Base-by-base conservation (phyloP, 2,888 invertebrate species). In the Theretra japonica region DNA sequence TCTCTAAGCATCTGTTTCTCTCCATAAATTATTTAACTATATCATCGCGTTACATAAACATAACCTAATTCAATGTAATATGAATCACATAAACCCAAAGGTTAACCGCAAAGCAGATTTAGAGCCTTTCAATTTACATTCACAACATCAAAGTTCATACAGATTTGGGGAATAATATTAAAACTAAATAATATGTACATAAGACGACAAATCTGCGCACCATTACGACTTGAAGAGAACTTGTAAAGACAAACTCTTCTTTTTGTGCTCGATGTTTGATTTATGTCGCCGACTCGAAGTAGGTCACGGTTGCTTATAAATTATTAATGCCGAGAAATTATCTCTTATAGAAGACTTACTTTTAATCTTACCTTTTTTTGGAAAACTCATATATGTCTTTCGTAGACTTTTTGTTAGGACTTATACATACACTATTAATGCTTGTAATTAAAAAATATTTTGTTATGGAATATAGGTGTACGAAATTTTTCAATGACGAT, bases 101-200 rank as follows among this genome's bases (percentile, higher is more conserved):
- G 23, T 65, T 65, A 65, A 23, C 48, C 41, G 41, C 65, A 41
- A 21, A 41, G 33, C 21, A 15, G 33, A 33, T 21, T 21, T 33
- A 62, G 33, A 21, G 62, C 21, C 33, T 33, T 62, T 41, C 33
- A 62, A 62, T 62, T 62, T 62, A 41, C 62, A 62, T 62, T 41
- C 21, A 41, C 11, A 62, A 62, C 41, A 21, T 23, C 33, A n/a
- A 41, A 62, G 41, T 41, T 62, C 21, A 62, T 41, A 8, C 62
- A 21, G 62, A 62, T 62, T 62, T 15, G 21, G 62, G 41, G n/a
- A 21, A 4, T 25, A n/a, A 60, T 19, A 41, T 62, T 41, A 15
- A 8, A 41, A 41, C 33, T 41, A 33, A 33, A 33, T 19, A 25
- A 15, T 1, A 19, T 25, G 28, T 59, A 28, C 15, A 28, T 28